Base-by-base conservation (phyloP, 2,113 vertebrate genomes). In the Cynoglossus semilaevis region DNA sequence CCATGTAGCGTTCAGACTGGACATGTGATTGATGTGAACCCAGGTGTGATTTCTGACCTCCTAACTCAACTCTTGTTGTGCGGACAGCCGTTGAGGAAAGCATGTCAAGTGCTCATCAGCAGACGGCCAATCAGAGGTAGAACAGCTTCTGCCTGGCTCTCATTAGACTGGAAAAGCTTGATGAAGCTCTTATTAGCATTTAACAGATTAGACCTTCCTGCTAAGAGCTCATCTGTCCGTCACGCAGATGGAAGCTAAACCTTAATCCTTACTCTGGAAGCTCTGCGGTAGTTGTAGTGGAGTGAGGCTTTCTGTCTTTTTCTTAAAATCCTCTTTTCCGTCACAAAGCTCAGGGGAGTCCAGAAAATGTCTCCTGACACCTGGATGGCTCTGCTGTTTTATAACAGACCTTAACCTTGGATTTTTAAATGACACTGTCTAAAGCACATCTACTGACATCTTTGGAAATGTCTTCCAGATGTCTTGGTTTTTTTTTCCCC, bases 121-220 rank as follows among this genome's bases (percentile, higher is more conserved):
- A 44, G 34, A 44, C 72, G 74, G 69, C 71, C 75, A 80, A 81
- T 87, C 79, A 65, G 51, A 73, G 63, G 7, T 34, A 5, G 43
- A 49, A 63, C 55, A 60, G 55, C 57, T 51, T 43, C 61, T 44
- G 53, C 42, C 61, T 67, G 61, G 38, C 55, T 78, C 62, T 72
- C 77, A 74, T 76, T 52, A 5, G 55, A 60, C 70, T 75, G 59
- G 74, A 85, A 68, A 81, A 77, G 67, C 81, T 77, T 49, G 78
- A 71, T 88, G 72, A 73, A 61, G 81, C 80, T 88, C 88, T 80
- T 83, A 80, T 89, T 77, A 83, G 86, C 81, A 85, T 88, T 87
- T 68, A 85, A 83, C 40, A 75, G 83, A 82, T 88, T 87, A 82
- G 82, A 87, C 88, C 87, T 90, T 77, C 91, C 86, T 88, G 80